These are phyloP conservation scores for Dendrocopos noguchii DNA, from an alignment of 2,113 vertebrate genomes.

Conservation along the genomic window DNA sequence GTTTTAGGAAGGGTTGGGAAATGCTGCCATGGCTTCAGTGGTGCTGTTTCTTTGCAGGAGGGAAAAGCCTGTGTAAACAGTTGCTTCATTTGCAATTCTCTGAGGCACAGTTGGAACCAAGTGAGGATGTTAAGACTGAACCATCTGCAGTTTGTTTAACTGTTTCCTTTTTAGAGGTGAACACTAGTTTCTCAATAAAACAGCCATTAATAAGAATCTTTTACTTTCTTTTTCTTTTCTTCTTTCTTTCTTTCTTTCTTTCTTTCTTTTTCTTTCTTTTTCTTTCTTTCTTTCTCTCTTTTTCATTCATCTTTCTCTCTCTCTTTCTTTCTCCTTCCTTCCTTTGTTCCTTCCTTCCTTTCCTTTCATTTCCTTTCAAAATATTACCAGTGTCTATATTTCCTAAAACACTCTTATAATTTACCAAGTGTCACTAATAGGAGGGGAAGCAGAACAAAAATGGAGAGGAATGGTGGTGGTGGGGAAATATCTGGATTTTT, in stretches of 20 bases:
- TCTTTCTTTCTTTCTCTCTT: fast-evolving
- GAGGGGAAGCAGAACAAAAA: neutral
- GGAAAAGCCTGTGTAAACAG: neutral
- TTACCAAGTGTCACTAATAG: neutral
- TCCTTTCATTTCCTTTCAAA: no score
- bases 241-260: fast-evolving
- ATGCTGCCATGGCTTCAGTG: neutral
- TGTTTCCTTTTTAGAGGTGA: conserved; percentile 32
- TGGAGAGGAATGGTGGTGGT: no score
- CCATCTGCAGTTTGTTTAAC: conserved; percentile 45
- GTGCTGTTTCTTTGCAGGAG: neutral
- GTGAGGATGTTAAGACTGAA: neutral
- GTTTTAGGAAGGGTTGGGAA: neutral
- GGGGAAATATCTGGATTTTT: neutral
- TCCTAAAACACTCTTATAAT: neutral
- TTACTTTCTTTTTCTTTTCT: no score
- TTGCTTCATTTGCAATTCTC: neutral
- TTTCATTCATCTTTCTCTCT: fast-evolving
- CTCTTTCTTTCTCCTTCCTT: fast-evolving
- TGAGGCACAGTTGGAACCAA: neutral
- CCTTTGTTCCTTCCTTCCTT: no score
- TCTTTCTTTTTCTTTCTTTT: fast-evolving
- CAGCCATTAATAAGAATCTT: neutral
- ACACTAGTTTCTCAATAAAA: neutral
- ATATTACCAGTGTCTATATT: neutral